Conservation (phyloP, 1,140 invertebrate genomes). For the Bombus waltoni region DNA sequence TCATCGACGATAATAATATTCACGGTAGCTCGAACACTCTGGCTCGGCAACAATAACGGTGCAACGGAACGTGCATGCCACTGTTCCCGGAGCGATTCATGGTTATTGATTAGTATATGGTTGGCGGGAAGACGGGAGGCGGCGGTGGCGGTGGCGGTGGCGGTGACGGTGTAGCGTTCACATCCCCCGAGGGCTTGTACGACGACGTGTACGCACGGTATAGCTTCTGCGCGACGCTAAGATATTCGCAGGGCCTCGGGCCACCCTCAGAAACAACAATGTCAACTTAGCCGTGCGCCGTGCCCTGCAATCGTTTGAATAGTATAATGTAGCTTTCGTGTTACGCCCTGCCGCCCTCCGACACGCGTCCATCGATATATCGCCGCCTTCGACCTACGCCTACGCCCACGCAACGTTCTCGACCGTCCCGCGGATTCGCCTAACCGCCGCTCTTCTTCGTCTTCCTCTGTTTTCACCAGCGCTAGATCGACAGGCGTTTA, state of each 20-base stretch:
- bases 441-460: neutral
- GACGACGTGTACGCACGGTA: conserved; percentile 61
- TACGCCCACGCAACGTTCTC: neutral
- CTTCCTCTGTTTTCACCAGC: neutral
- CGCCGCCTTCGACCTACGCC: neutral
- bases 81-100: conserved; percentile 77
- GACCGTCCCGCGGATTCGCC: neutral
- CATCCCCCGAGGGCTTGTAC: conserved; percentile 75
- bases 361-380: conserved; percentile 26
- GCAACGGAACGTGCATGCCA: conserved; percentile 76
- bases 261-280: conserved; percentile 81
- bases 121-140: conserved; percentile 66
- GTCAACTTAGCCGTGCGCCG: conserved; percentile 76
- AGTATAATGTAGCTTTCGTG: conserved; percentile 79
- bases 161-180: conserved; percentile 69
- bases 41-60: conserved; percentile 68
- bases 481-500: conserved; percentile 60
- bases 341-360: conserved; percentile 56
- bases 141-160: conserved; percentile 25
- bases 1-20: conserved; percentile 68
- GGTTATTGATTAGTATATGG: conserved; percentile 79
- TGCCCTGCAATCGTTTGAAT: conserved; percentile 78
- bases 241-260: conserved; percentile 77
- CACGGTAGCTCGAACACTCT: conserved; percentile 61
- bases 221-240: conserved; percentile 69